Percentiles rank a stretch among this genome's conserved stretches.
Evolutionary conservation across 2,113 vertebrate species (phyloP).

Genomic region (Cyprinodon brontotheroides): DNA sequence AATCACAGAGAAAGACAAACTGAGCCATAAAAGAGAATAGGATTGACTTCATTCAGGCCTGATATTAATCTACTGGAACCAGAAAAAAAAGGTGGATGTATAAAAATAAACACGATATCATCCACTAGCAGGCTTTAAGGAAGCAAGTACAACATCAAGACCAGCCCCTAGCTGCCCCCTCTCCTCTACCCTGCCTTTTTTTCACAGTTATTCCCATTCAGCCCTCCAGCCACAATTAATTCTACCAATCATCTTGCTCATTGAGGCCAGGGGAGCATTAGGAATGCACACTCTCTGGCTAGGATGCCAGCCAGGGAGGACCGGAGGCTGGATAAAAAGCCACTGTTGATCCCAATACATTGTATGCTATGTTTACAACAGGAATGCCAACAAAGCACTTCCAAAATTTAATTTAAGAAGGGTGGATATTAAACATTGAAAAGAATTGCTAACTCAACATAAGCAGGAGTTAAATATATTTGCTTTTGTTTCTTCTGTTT

Average conservation of each 20-base stretch:
- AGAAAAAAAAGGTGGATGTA: conserved; percentile 28
- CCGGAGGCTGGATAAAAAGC: conserved; percentile 50
- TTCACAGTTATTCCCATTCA: conserved; percentile 59
- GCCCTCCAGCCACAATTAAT: conserved; percentile 80
- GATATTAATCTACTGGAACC: conserved; percentile 49
- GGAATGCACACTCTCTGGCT: conserved; percentile 73
- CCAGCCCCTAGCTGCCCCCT: conserved; percentile 16
- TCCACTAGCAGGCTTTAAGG: conserved; percentile 30
- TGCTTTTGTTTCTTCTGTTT: conserved; percentile 10
- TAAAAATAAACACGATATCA: conserved; percentile 41
- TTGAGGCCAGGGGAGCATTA: conserved; percentile 73
- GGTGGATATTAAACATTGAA: conserved; percentile 9
- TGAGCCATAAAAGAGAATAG: conserved; percentile 60
- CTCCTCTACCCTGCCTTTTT: conserved; percentile 25
- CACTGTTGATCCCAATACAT: conserved; percentile 20
- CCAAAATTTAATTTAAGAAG: conserved; percentile 22
- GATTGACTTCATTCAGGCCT: conserved; percentile 28
- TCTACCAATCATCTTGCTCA: conserved; percentile 74
- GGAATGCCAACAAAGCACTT: conserved; percentile 60
- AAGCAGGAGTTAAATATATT: conserved; percentile 50
- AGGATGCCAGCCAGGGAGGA: conserved; percentile 44
- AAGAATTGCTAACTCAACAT: conserved; percentile 39
- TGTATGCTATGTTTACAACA: conserved; percentile 52
- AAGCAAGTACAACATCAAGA: conserved; percentile 51
- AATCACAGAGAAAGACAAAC: conserved; percentile 50